Conservation (phyloP, 2,113 vertebrate genomes). For the Petrocephalus microphthalmus region DNA sequence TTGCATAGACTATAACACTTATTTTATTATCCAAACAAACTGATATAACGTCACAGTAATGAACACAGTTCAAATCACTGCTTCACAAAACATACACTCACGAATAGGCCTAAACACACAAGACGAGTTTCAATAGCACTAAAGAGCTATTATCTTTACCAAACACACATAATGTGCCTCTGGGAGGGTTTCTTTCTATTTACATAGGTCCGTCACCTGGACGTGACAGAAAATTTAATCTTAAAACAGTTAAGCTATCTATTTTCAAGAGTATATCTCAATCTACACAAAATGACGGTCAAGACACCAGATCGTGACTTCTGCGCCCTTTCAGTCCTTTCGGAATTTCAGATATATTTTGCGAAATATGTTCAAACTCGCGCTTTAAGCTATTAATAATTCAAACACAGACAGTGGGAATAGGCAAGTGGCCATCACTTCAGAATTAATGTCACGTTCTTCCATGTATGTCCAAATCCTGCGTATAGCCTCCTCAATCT, state of each 20-base stretch:
- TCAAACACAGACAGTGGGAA: neutral
- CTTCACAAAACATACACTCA: conserved; percentile 58
- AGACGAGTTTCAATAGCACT: conserved; percentile 41
- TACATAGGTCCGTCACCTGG: conserved; percentile 17
- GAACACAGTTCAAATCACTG: conserved; percentile 65
- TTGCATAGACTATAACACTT: conserved; percentile 53
- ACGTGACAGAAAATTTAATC: neutral
- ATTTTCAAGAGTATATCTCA: conserved; percentile 4
- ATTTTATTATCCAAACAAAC: conserved; percentile 49
- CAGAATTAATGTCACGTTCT: conserved; percentile 6
- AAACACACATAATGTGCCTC: conserved; percentile 27
- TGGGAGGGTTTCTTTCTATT: neutral
- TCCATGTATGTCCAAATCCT: conserved; percentile 4
- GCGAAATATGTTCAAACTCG: neutral
- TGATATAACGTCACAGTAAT: conserved; percentile 54
- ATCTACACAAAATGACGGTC: neutral
- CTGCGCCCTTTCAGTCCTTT: neutral
- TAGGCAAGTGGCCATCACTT: conserved; percentile 17
- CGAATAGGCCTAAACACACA: conserved; percentile 50
- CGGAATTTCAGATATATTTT: neutral
- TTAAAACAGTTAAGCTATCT: neutral
- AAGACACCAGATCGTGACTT: neutral
- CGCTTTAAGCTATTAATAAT: neutral
- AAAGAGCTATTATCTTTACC: conserved; percentile 38
- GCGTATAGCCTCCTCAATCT: conserved; percentile 57